phyloP scores from a whole-genome alignment of 2,888 invertebrate genomes.

The Platynereis dumerilii region DNA sequence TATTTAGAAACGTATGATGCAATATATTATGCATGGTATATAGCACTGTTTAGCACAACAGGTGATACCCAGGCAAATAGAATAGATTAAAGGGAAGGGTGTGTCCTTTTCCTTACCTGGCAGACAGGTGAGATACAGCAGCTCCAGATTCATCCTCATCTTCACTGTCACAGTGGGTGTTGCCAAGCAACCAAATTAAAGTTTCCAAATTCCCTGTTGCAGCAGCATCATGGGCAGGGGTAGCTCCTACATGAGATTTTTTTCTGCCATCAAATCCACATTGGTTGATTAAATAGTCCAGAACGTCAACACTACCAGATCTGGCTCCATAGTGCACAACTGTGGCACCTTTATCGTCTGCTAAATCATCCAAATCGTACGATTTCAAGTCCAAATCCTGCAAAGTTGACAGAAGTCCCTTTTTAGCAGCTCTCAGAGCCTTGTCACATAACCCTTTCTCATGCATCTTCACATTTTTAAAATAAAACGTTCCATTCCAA shows the following conservation, averaged over 20 bases:
- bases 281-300: conserved; percentile 5
- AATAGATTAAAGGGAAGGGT: too few relatives aligned
- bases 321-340: conserved; percentile 18
- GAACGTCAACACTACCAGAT: conserved; percentile 16
- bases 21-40: too few relatives aligned
- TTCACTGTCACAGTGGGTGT: conserved; percentile 45
- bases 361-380: not conserved
- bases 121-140: conserved; percentile 61
- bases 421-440: conserved; percentile 9
- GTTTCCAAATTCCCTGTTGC: conserved; percentile 60
- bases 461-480: not conserved
- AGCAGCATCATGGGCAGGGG: conserved; percentile 63
- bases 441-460: not conserved
- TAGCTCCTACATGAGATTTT: conserved; percentile 55
- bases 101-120: conserved; percentile 36
- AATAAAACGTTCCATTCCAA: too few relatives aligned
- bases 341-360: conserved; percentile 17
- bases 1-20: too few relatives aligned
- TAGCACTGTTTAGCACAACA: too few relatives aligned
- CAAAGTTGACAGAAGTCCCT: conserved; percentile 6
- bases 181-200: conserved; percentile 56
- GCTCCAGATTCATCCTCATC: conserved; percentile 61
- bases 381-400: not conserved
- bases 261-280: conserved; percentile 21
- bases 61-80: too few relatives aligned